phyloP scores from a whole-genome alignment of 1,140 invertebrate species.

The Micrasema longulum region DNA sequence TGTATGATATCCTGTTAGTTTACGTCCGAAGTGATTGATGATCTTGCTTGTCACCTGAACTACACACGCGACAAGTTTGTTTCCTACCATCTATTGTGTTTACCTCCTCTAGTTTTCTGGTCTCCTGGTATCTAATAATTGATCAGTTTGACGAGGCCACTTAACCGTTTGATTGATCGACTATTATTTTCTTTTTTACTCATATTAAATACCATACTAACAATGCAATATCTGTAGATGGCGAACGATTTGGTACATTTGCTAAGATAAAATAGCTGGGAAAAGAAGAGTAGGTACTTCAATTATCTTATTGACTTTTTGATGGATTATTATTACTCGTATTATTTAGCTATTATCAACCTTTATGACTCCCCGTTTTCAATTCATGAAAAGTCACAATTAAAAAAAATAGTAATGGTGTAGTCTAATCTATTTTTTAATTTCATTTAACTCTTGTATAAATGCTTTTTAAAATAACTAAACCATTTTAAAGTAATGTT shows the following conservation, averaged over 20 bases:
- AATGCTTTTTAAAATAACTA: too few relatives aligned
- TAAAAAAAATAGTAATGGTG: too few relatives aligned
- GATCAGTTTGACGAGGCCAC: constrained; percentile 19
- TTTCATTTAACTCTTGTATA: too few relatives aligned
- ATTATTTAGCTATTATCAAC: too few relatives aligned
- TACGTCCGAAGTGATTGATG: constrained; percentile 29
- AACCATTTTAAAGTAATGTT: too few relatives aligned
- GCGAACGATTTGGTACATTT: background rate
- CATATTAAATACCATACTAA: constrained; percentile 13
- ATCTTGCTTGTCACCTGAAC: constrained; percentile 17
- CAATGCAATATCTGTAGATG: constrained; percentile 5
- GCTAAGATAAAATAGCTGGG: too few relatives aligned
- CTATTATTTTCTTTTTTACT: background rate
- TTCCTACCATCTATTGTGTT: constrained; percentile 28
- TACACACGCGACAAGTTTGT: constrained; percentile 33
- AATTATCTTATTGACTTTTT: too few relatives aligned
- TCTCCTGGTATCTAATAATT: constrained; percentile 33
- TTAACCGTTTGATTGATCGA: constrained; percentile 35
- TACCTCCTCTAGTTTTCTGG: constrained; percentile 2
- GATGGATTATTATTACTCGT: too few relatives aligned
- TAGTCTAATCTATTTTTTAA: too few relatives aligned
- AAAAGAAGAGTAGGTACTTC: too few relatives aligned
- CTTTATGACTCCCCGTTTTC: too few relatives aligned
- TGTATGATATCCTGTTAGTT: constrained; percentile 21
- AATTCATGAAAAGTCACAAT: too few relatives aligned